These are phyloP conservation scores for Polydrusus tereticollis DNA, from an alignment of 2,888 invertebrate genomes.

Conservation along the genomic window DNA sequence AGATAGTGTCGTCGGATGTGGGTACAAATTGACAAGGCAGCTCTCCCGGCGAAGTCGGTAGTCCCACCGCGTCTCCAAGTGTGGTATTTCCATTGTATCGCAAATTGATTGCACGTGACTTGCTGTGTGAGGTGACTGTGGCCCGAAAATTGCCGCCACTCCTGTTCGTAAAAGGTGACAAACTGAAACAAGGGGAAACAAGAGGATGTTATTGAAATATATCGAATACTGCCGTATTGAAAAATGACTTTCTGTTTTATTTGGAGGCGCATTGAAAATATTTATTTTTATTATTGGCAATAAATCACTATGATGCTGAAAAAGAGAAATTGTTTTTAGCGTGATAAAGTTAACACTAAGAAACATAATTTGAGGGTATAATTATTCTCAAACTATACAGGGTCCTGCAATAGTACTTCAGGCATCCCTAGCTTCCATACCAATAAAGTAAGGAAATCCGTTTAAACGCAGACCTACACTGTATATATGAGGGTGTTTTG, in stretches of 20 bases:
- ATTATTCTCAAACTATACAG: too few relatives aligned
- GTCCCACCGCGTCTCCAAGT: conserved; percentile 96
- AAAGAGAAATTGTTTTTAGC: too few relatives aligned
- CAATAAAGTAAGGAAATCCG: too few relatives aligned
- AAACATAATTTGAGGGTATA: too few relatives aligned
- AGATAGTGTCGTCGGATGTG: conserved; percentile 89
- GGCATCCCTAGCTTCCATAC: too few relatives aligned
- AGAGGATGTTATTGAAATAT: neutral
- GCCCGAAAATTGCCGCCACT: conserved; percentile 94
- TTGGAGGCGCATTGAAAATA: neutral
- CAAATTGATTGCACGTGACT: conserved; percentile 96
- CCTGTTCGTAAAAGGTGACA: conserved; percentile 89
- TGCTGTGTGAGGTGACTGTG: conserved; percentile 90
- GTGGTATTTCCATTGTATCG: conserved; percentile 96
- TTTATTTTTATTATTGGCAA: too few relatives aligned
- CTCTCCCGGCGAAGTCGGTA: conserved; percentile 87
- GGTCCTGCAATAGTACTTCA: too few relatives aligned
- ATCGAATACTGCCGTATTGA: neutral
- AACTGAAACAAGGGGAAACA: conserved; percentile 72
- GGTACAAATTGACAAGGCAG: conserved; percentile 94
- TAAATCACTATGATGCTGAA: too few relatives aligned
- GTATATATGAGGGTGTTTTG: too few relatives aligned
- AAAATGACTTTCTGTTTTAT: neutral
- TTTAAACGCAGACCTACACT: too few relatives aligned
- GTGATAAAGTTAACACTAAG: too few relatives aligned